These are phyloP conservation scores for Cryptotis parvus DNA, from an alignment of 2,113 vertebrate genomes.

Conservation along the genomic window DNA sequence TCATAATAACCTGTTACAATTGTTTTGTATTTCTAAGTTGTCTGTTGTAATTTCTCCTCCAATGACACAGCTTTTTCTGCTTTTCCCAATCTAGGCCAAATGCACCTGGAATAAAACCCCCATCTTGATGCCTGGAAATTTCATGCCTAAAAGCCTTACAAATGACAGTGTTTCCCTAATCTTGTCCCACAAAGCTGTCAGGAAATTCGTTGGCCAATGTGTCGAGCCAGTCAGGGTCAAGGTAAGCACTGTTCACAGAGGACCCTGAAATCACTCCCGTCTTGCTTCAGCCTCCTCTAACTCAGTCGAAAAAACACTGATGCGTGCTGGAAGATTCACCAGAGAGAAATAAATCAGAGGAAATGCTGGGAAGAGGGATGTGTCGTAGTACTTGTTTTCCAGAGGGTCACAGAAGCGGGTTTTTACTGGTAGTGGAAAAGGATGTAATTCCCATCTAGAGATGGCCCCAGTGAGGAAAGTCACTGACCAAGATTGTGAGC, in stretches of 20 bases:
- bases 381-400: background rate
- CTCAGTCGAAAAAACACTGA: background rate
- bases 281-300: background rate
- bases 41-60: too few relatives aligned
- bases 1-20: too few relatives aligned
- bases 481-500: too few relatives aligned
- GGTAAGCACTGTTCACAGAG: background rate
- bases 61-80: background rate
- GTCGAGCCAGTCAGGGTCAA: slow-evolving; percentile 17
- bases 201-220: background rate
- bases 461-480: too few relatives aligned
- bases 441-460: too few relatives aligned
- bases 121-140: background rate
- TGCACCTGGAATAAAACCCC: background rate
- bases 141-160: slow-evolving; percentile 9
- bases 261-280: background rate
- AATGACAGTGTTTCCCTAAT: background rate
- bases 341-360: background rate
- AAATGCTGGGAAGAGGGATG: background rate
- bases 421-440: too few relatives aligned
- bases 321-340: background rate
- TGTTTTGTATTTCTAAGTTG: too few relatives aligned
- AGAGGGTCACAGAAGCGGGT: too few relatives aligned
- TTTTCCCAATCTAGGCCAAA: slow-evolving; percentile 47
- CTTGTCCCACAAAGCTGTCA: background rate